phyloP scores from a whole-genome alignment of 2,113 vertebrate genomes.

The Catharus minimus region DNA sequence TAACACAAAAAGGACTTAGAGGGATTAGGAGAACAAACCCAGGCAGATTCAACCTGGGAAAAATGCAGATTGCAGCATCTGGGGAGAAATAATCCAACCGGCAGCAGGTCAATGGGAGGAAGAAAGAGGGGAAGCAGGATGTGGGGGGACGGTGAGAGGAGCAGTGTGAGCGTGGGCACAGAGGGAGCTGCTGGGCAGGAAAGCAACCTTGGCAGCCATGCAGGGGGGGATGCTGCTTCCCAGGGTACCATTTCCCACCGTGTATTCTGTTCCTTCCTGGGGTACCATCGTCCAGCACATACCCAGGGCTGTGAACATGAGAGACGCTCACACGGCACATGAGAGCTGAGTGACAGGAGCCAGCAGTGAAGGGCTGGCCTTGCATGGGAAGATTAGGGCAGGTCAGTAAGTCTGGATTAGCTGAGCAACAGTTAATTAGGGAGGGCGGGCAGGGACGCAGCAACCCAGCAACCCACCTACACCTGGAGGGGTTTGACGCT shows the following conservation, averaged over 20 bases:
- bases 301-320: background rate
- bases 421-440: conserved; percentile 49
- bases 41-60: conserved; percentile 29
- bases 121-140: conserved; percentile 53
- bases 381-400: background rate
- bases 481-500: conserved; percentile 31
- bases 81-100: conserved; percentile 15
- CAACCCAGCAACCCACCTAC: conserved; percentile 46
- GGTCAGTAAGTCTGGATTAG: conserved; percentile 30
- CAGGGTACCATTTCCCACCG: rapidly evolving
- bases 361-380: background rate
- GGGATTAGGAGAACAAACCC: conserved; percentile 53
- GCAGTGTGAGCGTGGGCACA: rapidly evolving
- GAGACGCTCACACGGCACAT: background rate
- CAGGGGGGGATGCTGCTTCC: background rate
- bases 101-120: conserved; percentile 26
- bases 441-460: conserved; percentile 3
- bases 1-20: conserved; percentile 20
- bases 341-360: background rate
- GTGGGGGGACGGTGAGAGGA: background rate
- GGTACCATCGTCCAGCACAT: rapidly evolving
- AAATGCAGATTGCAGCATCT: conserved; percentile 42
- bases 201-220: background rate
- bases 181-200: background rate
- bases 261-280: background rate